These are phyloP conservation scores for Anarhynchus alexandrinus DNA, from an alignment of 2,113 vertebrate species.

Conservation along the genomic window DNA sequence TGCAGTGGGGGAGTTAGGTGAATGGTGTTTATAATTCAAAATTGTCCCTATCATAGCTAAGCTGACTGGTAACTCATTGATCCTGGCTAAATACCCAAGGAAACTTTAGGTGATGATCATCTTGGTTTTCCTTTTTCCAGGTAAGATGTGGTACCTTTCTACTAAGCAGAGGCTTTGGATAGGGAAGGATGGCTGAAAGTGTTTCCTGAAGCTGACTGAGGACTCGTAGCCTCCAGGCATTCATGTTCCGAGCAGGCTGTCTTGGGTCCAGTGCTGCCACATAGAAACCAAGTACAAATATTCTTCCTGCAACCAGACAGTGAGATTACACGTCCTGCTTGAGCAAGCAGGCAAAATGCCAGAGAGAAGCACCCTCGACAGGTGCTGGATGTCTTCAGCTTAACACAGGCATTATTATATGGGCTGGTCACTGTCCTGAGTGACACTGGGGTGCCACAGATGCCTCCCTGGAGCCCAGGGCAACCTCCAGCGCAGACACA, in stretches of 20 bases:
- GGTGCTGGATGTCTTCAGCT: not conserved
- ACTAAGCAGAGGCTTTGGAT: not conserved
- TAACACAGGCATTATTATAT: not conserved
- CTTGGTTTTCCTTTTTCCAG: not conserved
- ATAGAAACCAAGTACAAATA: not conserved
- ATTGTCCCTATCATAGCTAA: not conserved
- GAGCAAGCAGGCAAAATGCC: not conserved
- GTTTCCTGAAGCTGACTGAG: not conserved
- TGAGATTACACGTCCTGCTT: not conserved
- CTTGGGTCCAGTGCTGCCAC: not conserved
- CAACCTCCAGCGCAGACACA: not conserved
- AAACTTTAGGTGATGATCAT: not conserved
- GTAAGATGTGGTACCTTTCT: not conserved
- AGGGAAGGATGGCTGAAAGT: not conserved
- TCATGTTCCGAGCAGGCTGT: not conserved
- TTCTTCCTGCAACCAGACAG: not conserved
- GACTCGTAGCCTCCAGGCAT: not conserved
- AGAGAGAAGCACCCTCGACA: not conserved
- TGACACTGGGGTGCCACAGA: not conserved
- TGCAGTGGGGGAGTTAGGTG: not conserved
- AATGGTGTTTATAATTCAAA: not conserved
- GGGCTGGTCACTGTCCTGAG: not conserved
- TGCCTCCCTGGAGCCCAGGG: not conserved
- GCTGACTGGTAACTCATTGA: not conserved
- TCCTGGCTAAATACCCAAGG: not conserved